Percentiles rank a stretch among this genome's conserved stretches.
These are phyloP conservation scores for Arctocebus calabarensis DNA, from an alignment of 2,797 vertebrate species.

Conservation along the genomic window DNA sequence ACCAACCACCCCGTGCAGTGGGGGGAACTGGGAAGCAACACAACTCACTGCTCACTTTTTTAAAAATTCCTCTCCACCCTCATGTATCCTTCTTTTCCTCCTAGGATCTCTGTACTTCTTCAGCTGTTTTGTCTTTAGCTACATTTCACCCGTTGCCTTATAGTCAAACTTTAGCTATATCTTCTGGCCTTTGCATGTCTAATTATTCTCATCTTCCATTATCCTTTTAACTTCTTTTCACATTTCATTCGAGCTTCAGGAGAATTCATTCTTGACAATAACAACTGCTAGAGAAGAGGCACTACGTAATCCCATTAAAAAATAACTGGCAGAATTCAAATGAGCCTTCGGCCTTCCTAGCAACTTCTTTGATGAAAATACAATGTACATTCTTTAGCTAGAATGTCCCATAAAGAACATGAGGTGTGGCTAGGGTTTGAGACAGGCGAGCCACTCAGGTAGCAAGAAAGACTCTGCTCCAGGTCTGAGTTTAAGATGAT, in stretches of 20 bases:
- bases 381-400: constrained; percentile 11
- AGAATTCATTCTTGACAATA: neutral
- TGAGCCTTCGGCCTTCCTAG: neutral
- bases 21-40: neutral
- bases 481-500: neutral
- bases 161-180: neutral
- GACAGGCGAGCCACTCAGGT: neutral
- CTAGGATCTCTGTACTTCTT: neutral
- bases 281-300: constrained; percentile 3
- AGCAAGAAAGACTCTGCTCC: neutral
- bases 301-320: constrained; percentile 19
- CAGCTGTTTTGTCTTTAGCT: neutral
- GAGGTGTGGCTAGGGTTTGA: neutral
- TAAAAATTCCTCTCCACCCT: neutral
- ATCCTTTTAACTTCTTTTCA: constrained; percentile 28
- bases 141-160: neutral
- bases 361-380: constrained; percentile 45
- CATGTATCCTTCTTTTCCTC: neutral
- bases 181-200: neutral
- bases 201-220: neutral
- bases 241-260: neutral
- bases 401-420: constrained; percentile 5
- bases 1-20: neutral
- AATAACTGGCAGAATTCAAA: constrained; percentile 23
- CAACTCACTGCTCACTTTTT: neutral